Evolutionary conservation across 2,888 invertebrate species (phyloP), one percentile per base, ranked within the genome.

Genomic region (Palloptera scutellata): DNA sequence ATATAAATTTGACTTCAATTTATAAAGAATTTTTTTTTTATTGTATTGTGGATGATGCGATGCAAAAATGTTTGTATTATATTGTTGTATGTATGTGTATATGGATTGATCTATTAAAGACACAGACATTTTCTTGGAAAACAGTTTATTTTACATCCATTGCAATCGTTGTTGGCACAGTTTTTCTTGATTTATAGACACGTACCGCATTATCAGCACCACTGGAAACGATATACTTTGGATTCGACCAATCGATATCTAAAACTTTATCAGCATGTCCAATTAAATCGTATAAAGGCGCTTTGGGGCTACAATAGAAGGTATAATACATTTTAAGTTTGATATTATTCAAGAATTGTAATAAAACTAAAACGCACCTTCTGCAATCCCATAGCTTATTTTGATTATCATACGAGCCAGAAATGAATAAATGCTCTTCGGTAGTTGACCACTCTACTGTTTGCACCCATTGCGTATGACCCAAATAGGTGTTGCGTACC

Each of bases 341-440:
- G n/a, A 19, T 15, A 59, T 41, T 45, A 45, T 6, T 20, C 68
- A 70, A 64, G 45, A 43, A 15, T 45, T 20, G 1, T 1, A 17
- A 48, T 17, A 57, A 43, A 43, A n/a, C n/a, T 1, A 52, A 1
- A 93, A 30, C 30, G 6, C 30, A 30, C 93, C 93, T 96, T 82
- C 97, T 89, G 5, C 91, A 91, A 85, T 99, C 98, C 99, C 99
- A 99, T 60, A 98, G 87, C 86, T 98, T 98, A 69, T 97, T 91
- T 70, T 92, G 87, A 73, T 91, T 90, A 81, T 99, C 98, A 80
- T 97, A 96, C 0, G 95, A 92, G 1, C 95, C 97, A 0, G 97
- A 97, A 20, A 98, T 88, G 83, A 99, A 98, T 13, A 95, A 87
- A 76, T 94, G 88, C 77, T 94, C 92, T 70, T 92, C 88, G 0